phyloP scores from a whole-genome alignment of 2,113 vertebrate genomes.

The human (Homo sapiens) region GRCh38 chr12:116770001-116770500 shows the following conservation, averaged over 20 bases:
- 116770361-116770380: background rate
- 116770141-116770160: background rate
- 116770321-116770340: background rate
- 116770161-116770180: background rate
- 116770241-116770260: background rate
- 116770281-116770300: background rate
- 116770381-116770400: background rate
- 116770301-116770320: background rate
- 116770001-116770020: no score
- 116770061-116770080: background rate
- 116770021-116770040: no score
- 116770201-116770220: background rate
- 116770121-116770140: background rate
- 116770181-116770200: background rate
- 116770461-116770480: background rate
- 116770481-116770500: background rate
- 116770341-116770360: background rate
- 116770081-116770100: background rate
- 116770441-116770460: background rate
- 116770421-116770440: background rate
- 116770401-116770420: background rate
- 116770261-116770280: background rate
- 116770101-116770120: background rate
- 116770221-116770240: background rate
- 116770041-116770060: background rate